phyloP scores from a whole-genome alignment of 1,140 invertebrate species.

The Caenorhabditis remanei region DNA sequence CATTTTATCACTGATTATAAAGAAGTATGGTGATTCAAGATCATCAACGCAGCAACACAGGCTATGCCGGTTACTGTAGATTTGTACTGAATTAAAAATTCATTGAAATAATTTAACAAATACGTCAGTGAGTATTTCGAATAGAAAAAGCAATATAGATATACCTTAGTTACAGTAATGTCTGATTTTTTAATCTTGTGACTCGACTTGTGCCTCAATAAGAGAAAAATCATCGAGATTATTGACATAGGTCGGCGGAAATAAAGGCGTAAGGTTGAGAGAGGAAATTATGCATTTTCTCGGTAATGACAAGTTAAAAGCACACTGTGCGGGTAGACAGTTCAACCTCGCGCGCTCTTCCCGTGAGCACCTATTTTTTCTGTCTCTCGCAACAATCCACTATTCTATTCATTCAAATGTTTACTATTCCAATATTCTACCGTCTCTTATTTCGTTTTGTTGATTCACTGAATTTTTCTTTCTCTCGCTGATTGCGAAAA shows the following conservation, averaged over 20 bases:
- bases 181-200: background rate
- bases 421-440: conserved; percentile 56
- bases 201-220: background rate
- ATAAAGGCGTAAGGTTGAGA: background rate
- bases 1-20: no score
- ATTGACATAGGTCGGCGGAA: background rate
- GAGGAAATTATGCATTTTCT: conserved; percentile 29
- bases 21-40: no score
- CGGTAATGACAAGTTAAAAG: conserved; percentile 52
- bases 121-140: no score
- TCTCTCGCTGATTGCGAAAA: conserved; percentile 46
- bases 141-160: no score
- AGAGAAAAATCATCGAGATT: conserved; percentile 10
- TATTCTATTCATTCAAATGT: conserved; percentile 55
- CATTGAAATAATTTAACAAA: no score
- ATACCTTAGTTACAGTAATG: no score
- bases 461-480: conserved; percentile 48
- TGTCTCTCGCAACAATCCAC: conserved; percentile 43
- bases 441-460: conserved; percentile 56
- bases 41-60: no score
- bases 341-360: conserved; percentile 2
- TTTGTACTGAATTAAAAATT: no score
- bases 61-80: no score
- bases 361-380: conserved; percentile 31
- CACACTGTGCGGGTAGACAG: conserved; percentile 26